phyloP scores from a whole-genome alignment of 2,113 vertebrate genomes.

The Dicerorhinus sumatrensis region DNA sequence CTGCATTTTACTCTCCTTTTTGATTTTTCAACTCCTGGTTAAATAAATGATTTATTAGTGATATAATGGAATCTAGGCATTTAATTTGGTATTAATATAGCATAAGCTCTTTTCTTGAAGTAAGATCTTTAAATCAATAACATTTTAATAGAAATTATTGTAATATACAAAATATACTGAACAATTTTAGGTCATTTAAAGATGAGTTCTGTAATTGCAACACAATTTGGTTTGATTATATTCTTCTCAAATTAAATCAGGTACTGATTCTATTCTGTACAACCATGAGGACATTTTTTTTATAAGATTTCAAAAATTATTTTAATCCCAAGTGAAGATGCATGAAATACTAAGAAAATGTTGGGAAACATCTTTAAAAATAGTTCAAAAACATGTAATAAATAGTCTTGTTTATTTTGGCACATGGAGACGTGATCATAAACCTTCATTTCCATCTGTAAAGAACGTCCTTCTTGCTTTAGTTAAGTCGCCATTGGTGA shows the following conservation, averaged over 20 bases:
- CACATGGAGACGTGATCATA: not conserved
- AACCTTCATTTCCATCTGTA: not conserved
- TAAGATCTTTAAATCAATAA: slow-evolving; percentile 2
- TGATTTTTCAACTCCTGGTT: not conserved
- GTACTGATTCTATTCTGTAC: not conserved
- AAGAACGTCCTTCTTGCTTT: not conserved
- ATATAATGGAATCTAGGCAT: not conserved
- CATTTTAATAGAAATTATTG: not conserved
- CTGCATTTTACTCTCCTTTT: not conserved
- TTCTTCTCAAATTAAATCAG: not conserved
- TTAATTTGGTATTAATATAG: not conserved
- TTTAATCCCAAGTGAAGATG: not conserved
- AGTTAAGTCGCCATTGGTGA: not conserved
- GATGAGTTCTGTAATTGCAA: not conserved
- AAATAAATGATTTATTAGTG: not conserved
- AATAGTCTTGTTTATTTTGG: not conserved
- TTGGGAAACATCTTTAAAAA: not conserved
- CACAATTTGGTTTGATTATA: not conserved
- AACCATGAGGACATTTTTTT: not conserved
- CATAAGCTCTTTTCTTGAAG: not conserved
- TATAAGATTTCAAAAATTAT: not conserved
- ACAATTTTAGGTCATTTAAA: not conserved
- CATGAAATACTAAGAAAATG: not conserved
- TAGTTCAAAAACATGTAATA: not conserved
- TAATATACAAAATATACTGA: not conserved